Base-by-base conservation (phyloP, 2,888 invertebrate genomes). In the Acrobasis consociella region DNA sequence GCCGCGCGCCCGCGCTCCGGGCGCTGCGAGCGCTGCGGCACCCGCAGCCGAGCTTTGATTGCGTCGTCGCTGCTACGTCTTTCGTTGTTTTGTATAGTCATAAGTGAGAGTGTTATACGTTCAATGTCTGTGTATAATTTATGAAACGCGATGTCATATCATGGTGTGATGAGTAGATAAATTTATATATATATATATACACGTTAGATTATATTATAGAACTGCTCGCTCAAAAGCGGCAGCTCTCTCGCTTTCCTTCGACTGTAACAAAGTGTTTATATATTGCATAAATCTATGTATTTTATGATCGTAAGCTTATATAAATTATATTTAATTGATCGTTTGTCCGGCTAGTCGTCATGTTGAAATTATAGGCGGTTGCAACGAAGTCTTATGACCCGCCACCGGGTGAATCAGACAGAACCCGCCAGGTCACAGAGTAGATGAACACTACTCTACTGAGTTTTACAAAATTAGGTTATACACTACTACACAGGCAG, bases 61-160 rank as follows among this genome's bases (percentile, higher is more conserved):
- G 68, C 67, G 66, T 68, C 65, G 67, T 67, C 69, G 71, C 71
- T 69, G 70, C 70, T 69, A 67, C 56, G 60, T 71, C 55, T 15
- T 31, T 31, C 31, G 7, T 52, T 52, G 52, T 52, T 42, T 49
- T 58, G 15, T 38, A 50, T 49, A 38, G 10, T 49, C 37, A 11
- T 46, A 16, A 39, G 10, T 22, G 62, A 62, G 64, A 62, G 64
- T 62, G 67, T 67, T 65, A 65, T 67, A 65, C 53, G 63, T 65
- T 67, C 61, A 64, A 65, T 71, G 64, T 72, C 72, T 70, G 68
- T 73, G 73, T 72, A 71, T 70, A 72, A 72, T 75, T 65, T 72
- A 70, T 67, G 68, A 70, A 77, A 76, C 76, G 83, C 84, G 80
- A 78, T 82, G 81, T 88, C 89, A 89, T 89, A 89, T 90, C 89